phyloP scores from a whole-genome alignment of 53 echinoderm and acorn worm genomes.

The Hippasteria phrygiana region DNA sequence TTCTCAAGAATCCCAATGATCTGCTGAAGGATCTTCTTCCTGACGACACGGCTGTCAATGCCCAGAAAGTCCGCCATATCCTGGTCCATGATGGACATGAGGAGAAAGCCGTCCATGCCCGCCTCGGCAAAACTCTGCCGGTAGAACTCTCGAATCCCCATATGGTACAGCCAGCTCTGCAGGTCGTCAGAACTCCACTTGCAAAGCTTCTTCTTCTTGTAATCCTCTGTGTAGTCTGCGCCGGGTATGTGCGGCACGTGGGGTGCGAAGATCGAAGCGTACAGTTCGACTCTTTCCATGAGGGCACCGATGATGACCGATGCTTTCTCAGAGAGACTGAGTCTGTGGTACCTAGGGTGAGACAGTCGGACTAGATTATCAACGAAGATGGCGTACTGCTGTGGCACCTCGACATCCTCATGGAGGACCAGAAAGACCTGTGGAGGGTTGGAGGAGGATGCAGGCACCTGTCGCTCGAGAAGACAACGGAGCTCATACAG shows the following conservation, averaged over 20 bases:
- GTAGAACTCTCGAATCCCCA: slow-evolving; percentile 95
- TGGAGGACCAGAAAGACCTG: slow-evolving; percentile 84
- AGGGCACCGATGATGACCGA: slow-evolving; percentile 85
- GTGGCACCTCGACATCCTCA: slow-evolving; percentile 80
- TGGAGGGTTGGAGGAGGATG: slow-evolving; percentile 57
- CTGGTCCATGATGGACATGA: slow-evolving; percentile 91
- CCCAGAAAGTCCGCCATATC: slow-evolving; percentile 84
- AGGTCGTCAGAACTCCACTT: slow-evolving; percentile 86
- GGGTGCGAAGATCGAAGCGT: slow-evolving; percentile 80
- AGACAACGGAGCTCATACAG: slow-evolving; percentile 92
- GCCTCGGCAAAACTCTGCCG: slow-evolving; percentile 87
- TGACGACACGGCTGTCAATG: slow-evolving; percentile 88
- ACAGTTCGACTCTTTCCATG: slow-evolving; percentile 80
- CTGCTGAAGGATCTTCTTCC: slow-evolving; percentile 93
- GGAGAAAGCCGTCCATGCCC: slow-evolving; percentile 89
- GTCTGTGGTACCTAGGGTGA: slow-evolving; percentile 42
- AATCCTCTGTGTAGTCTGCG: slow-evolving; percentile 78
- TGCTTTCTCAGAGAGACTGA: slow-evolving; percentile 87
- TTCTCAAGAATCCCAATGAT: slow-evolving; percentile 87
- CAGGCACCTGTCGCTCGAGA: slow-evolving; percentile 74
- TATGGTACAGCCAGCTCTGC: slow-evolving; percentile 89
- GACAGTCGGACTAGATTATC: slow-evolving; percentile 76
- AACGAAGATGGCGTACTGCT: slow-evolving; percentile 69
- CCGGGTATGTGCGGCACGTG: slow-evolving; percentile 61
- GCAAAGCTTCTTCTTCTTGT: slow-evolving; percentile 89